These are phyloP conservation scores for Mizuhopecten yessoensis DNA, from an alignment of 1,140 invertebrate genomes.

Conservation along the genomic window DNA sequence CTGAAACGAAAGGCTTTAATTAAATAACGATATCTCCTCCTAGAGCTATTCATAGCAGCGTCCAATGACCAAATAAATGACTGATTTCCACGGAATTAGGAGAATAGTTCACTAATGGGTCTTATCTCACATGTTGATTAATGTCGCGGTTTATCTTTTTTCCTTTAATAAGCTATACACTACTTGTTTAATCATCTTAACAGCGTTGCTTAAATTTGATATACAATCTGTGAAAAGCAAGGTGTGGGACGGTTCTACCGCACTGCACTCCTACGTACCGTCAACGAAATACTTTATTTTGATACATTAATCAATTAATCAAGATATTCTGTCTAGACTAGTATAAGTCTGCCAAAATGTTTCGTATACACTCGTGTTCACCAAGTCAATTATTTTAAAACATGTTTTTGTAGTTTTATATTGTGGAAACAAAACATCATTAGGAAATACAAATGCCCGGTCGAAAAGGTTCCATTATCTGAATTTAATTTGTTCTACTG, in stretches of 20 bases:
- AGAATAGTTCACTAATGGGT: background rate
- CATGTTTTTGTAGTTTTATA: too few species aligned
- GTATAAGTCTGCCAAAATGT: background rate
- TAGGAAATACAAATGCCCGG: too few species aligned
- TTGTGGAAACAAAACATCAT: too few species aligned
- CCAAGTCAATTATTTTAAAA: too few species aligned
- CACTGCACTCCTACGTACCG: background rate
- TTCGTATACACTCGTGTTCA: background rate
- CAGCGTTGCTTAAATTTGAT: background rate
- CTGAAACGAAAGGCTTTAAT: background rate
- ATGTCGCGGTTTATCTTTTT: background rate
- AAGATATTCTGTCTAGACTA: background rate
- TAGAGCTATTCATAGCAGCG: background rate
- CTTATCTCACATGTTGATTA: background rate
- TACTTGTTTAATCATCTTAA: background rate
- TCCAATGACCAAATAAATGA: slow-evolving; percentile 20
- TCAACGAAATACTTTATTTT: background rate
- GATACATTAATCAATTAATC: background rate
- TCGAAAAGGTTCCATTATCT: too few species aligned
- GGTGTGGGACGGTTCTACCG: background rate
- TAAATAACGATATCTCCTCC: slow-evolving; percentile 15
- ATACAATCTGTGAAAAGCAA: background rate
- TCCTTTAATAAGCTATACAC: background rate
- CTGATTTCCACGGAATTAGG: slow-evolving; percentile 2
- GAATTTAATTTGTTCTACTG: too few species aligned